Evolutionary conservation across 1,140 invertebrate genomes (phyloP).

Genomic region (Bombus confusus): DNA sequence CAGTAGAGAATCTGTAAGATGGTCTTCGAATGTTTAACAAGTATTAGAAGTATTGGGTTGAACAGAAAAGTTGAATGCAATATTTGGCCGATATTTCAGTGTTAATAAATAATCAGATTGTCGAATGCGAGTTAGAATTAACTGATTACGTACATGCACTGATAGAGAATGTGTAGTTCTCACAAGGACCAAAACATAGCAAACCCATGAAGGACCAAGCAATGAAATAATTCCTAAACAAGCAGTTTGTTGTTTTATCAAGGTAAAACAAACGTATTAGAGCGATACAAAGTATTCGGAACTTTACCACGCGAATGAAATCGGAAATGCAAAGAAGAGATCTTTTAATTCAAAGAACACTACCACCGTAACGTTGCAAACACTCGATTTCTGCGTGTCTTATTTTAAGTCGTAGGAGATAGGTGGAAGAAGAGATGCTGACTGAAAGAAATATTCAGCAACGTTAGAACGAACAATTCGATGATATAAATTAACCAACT

Average conservation of each 20-base stretch:
- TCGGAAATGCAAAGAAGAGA: no score
- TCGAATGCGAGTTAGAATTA: neutral
- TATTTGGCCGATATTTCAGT: neutral
- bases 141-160: neutral
- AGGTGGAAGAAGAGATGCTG: no score
- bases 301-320: no score
- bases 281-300: no score
- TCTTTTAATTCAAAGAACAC: no score
- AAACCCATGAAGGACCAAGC: neutral
- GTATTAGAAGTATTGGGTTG: neutral
- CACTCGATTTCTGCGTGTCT: no score
- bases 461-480: no score
- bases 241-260: neutral
- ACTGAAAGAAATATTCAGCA: no score
- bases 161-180: neutral
- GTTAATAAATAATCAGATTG: slow-evolving; percentile 11
- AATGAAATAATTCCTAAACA: neutral
- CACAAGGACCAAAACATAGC: no score
- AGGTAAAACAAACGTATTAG: neutral
- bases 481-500: no score
- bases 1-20: neutral
- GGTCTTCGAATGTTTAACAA: slow-evolving; percentile 20
- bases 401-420: no score
- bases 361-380: no score
- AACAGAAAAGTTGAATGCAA: neutral